A percentile compares a stretch with the other conserved stretches of the same genome.
Conservation (phyloP, 1,140 invertebrate genomes). For the Sesamia nonagrioides region DNA sequence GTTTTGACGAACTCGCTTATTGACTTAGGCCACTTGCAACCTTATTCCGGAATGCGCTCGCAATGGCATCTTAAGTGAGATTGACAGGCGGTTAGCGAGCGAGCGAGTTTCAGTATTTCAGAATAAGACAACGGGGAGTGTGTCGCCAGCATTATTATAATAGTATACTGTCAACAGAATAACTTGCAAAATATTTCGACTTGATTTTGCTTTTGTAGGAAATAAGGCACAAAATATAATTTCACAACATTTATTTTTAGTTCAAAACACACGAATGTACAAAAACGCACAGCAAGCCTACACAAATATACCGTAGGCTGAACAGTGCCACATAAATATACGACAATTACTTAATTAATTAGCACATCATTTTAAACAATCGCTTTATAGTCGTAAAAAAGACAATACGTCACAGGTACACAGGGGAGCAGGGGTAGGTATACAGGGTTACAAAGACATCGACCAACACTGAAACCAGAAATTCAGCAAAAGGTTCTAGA, state of each 20-base stretch:
- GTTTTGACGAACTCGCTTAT: too few species aligned
- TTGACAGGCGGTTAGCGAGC: too few species aligned
- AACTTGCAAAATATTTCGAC: too few species aligned
- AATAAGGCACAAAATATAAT: background rate
- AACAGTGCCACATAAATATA: background rate
- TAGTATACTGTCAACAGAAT: too few species aligned
- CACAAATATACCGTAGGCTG: background rate
- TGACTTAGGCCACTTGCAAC: too few species aligned
- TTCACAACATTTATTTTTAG: constrained; percentile 1
- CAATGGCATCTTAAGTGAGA: too few species aligned
- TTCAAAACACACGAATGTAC: background rate
- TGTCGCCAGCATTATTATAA: background rate
- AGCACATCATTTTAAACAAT: background rate
- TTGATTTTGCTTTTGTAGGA: background rate
- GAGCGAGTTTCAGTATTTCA: too few species aligned
- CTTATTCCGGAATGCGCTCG: too few species aligned
- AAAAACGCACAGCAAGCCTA: background rate
- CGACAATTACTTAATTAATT: background rate
- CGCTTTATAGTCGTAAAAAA: background rate
- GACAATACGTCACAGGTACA: background rate
- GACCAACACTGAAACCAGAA: too few species aligned
- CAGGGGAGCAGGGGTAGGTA: too few species aligned
- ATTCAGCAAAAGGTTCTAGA: too few species aligned
- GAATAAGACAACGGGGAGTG: background rate
- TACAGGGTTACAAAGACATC: too few species aligned